Evolutionary conservation across 2,888 invertebrate genomes (phyloP).

Genomic region (Scaptomyza cyrtandrae): DNA sequence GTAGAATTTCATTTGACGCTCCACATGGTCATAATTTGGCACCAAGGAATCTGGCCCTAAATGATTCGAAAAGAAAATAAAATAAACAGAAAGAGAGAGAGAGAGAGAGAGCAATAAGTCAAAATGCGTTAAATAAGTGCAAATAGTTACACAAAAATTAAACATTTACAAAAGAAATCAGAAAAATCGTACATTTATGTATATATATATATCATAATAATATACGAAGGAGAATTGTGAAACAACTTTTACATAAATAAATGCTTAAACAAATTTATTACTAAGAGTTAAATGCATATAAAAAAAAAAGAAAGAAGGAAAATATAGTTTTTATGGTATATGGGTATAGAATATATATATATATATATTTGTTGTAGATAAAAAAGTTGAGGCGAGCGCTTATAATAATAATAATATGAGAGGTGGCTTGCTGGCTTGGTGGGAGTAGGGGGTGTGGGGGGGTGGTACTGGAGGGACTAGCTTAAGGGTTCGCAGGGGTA

Average conservation of each 20-base stretch:
- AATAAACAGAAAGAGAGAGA: constrained; percentile 31
- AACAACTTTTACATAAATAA: constrained; percentile 63
- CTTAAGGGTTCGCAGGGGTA: constrained; percentile 3
- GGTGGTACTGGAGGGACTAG: not conserved
- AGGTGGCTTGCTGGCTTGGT: not conserved
- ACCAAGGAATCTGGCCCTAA: constrained; percentile 82
- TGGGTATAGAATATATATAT: constrained; percentile 16
- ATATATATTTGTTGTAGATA: constrained; percentile 34
- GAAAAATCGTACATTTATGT: constrained; percentile 13
- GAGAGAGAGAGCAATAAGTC: constrained; percentile 4
- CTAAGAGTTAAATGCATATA: constrained; percentile 42
- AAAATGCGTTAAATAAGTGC: constrained; percentile 34
- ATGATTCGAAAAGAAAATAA: constrained; percentile 7
- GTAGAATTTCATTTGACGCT: constrained; percentile 81
- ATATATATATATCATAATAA: constrained; percentile 21
- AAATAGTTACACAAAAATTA: constrained; percentile 21
- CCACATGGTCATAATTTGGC: constrained; percentile 83
- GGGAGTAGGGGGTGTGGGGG: no score
- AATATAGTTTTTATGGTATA: constrained; percentile 16
- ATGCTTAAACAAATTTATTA: constrained; percentile 55
- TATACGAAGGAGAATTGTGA: constrained; percentile 6
- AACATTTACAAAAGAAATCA: not conserved
- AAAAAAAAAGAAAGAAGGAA: constrained; percentile 12
- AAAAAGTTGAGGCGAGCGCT: constrained; percentile 47
- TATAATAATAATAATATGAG: constrained; percentile 29